Base-by-base conservation (phyloP, 2,888 invertebrate genomes). In the Ochropleura leucogaster region DNA sequence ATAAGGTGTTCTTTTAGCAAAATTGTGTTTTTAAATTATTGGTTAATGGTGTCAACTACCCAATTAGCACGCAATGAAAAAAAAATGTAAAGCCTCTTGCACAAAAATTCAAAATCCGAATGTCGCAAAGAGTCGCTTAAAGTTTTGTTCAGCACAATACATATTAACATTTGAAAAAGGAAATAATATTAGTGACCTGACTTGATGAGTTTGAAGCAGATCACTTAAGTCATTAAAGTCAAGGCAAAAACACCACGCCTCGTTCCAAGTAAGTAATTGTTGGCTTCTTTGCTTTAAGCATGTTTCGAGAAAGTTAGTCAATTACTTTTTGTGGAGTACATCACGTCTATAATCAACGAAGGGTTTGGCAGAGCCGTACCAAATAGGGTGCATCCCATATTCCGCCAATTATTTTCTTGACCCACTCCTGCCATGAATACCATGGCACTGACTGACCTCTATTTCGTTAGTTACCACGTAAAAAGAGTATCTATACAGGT, bases 131-230 rank as follows among this genome's bases (percentile, higher is more conserved):
- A 44, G 8, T 20, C 14, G 7, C 18, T 55, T 30, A 20, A 12
- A 51, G 9, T 46, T 42, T 67, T n/a, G 30, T n/a, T n/a, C 9
- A 57, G 14, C 6, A 30, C 20, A 30, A 3, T 40, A 77, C 5
- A 9, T 12, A 40, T 68, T 53, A 47, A 77, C 47, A 77, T 67
- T 74, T 47, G 0, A 68, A 57, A 69, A 49, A 49, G 5, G 4
- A 44, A 42, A 44, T 30, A 2, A 30, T 57, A n/a, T 30, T 77
- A 49, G 16, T 49, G 9, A n/a, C 46, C 8, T 7, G 42, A 40
- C 14, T 49, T 57, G 42, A 77, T 60, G 71, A 78, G 71, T 53
- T 79, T 14, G 59, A 75, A 78, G 47, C 9, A 14, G 57, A 51
- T 69, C 70, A 51, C 51, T 42, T 47, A 42, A 72, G 30, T 47